Evolutionary conservation across 2,888 invertebrate species (phyloP), one percentile per base, ranked within the genome.

Genomic region (Agrypnus murinus): DNA sequence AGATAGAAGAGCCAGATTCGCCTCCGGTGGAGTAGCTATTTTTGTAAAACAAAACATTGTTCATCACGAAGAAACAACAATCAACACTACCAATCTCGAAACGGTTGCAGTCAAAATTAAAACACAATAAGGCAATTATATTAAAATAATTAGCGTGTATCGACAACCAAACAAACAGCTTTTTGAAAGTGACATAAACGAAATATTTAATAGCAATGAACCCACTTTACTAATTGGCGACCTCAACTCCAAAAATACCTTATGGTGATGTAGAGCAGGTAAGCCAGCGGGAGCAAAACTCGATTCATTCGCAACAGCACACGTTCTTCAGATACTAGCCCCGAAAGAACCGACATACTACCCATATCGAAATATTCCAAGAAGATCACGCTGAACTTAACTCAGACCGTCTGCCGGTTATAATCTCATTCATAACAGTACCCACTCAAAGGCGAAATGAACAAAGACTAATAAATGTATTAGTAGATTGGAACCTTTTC

Each of bases 211-310:
- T 45, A 45, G 45, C 10, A 45, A 45, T 45, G 45, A 45, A 45
- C 45, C 45, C 45, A 45, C 45, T 7, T 8, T 45, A 8, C 15
- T 45, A 14, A 45, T 45, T 45, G 45, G 45, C 7, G 45, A 45
- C 10, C 45, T 45, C 45, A 45, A 45, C 45, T 45, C 45, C 7
- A 45, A 45, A 45, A 45, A 9, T 48, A 55, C 55, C 55, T 7
- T 12, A 55, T 55, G 34, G 55, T 5, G 55, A 55, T 55, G 34
- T n/a, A 55, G 34, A 55, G 31, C 34, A 55, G 55, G 55, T 55
- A 55, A 55, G 12, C 55, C 55, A 55, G 55, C n/a, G 3, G 32
- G 34, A 55, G 15, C 55, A 7, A 55, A 55, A 55, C 14, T 55
- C 34, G 34, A 55, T 4, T 25, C 31, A 55, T 25, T 55, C 34